Base-by-base conservation (phyloP, 2,797 vertebrate genomes). In the Sylvilagus floridanus region DNA sequence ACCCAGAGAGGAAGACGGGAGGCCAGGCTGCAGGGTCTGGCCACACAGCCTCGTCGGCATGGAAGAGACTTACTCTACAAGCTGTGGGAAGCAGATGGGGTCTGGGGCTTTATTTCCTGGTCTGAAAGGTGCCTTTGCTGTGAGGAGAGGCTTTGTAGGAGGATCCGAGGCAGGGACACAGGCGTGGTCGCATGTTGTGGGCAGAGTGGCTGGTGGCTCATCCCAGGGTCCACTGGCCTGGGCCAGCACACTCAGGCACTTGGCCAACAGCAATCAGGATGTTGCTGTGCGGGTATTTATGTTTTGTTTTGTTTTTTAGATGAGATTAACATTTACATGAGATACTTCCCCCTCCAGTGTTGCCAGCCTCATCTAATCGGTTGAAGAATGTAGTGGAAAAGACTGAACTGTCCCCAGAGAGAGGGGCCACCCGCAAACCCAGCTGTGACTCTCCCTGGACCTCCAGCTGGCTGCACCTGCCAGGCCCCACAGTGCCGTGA, bases 21-120 rank as follows among this genome's bases (percentile, higher is more conserved):
- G 4, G 62, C 9, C 6, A 30, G 19, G 17, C n/a, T 2, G 35
- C 3, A 17, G 16, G 0, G 16, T 28, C 14, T 19, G 2, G 0
- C 21, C 3, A 5, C 1, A 2, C 9, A 11, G 19, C 4, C 3
- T 19, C 22, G 47, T 28, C 24, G 21, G 22, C 9, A 2, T 30
- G 76, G 7, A 4, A n/a, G 7, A 4, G 4, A 1, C 47, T 35
- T 7, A n/a, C 16, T 65, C 37, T 65, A n/a, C 78, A 24, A 83
- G 10, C 2, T 10, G 4, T 21, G 2, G 7, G n/a, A 60, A 52
- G 12, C 2, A 5, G 11, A 52, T 8, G 35, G 4, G 0, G 0
- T 22, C n/a, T 17, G 65, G 14, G 26, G 0, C 17, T 32, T 32
- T 30, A 0, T 0, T 1, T 62, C 4, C 4, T 0, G 7, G 4